Evolutionary conservation across 2,888 invertebrate species (phyloP), one percentile per base, ranked within the genome.

Genomic region (Actias luna): DNA sequence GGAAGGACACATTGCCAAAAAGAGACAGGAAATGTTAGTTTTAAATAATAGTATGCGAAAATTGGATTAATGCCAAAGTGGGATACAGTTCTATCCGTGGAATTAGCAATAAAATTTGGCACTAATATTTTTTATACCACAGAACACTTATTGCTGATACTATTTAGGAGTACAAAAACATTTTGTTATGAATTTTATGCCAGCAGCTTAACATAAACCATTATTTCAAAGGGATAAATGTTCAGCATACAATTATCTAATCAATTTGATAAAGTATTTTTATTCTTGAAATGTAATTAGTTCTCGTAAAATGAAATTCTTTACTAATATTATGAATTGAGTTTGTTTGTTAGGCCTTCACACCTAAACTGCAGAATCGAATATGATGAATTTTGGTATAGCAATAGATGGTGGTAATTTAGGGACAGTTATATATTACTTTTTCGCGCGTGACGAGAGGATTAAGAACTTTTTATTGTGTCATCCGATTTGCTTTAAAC

Each of bases 1-100:
- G 46, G 57, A 58, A 63, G 57, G 68, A 68, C 69, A 71, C 76
- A 78, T 77, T 88, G 89, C 91, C 90, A 91, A 92, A 90, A 83
- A 70, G 72, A 87, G 83, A 80, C 77, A 72, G 80, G 79, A 80
- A 84, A 83, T 84, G 76, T 84, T 80, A 80, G 83, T 75, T 84
- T 85, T 84, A 89, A 81, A 85, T 84, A 84, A 50, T 78, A 75
- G 68, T 65, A 60, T 67, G 63, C 71, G 77, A 81, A 79, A 81
- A 78, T 89, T 92, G 92, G 92, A 88, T 70, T 70, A 74, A 65
- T 74, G 92, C 92, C 92, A 90, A 85, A 78, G 77, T 74, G 75
- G 78, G 76, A 76, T 77, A 85, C 77, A 82, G 83, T 82, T 82
- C 82, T 80, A 76, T 80, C 74, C 73, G 72, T 78, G 79, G 82